Evolutionary conservation across 1,140 invertebrate species (phyloP), one percentile per base, ranked within the genome.

Genomic region (Dendroctonus ponderosae): DNA sequence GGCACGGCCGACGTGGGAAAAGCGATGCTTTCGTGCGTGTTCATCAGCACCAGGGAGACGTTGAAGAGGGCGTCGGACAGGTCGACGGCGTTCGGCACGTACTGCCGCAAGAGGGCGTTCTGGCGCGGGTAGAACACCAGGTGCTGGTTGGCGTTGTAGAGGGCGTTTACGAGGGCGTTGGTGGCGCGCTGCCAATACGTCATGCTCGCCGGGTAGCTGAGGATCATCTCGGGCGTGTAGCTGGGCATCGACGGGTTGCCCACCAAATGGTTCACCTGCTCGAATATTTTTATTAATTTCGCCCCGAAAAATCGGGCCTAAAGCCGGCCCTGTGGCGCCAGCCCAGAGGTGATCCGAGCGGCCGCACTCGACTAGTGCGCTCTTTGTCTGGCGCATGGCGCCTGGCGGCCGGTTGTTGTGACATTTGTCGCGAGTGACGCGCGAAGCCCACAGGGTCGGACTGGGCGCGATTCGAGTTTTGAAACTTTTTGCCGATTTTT

Each of bases 11-110:
- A 56, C 11, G 59, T 52, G 7, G 71, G 14, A 54, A 50, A 57
- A 9, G 42, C 59, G 11, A 80, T 60, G 15, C 78, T 78, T 38
- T 73, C 71, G 67, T 80, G 71, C 63, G 74, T 78, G 68, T 81
- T 81, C 0, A 80, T 7, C 5, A 74, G 41, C 5, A 71, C 70
- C 7, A 81, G 72, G 0, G 84, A 82, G 14, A 79, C 79, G 73
- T 85, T 80, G 38, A 67, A 78, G 56, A 84, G 79, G 69, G 84
- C 69, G 3, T 81, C 76, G 66, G 75, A 75, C 57, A 85, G 72
- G 71, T 78, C 80, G 6, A 83, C 83, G n/a, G 81, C 74, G 15
- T 74, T 67, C n/a, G 74, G 72, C 51, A 81, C 79, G 62, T 79
- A 76, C 56, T 78, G 68, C 5, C 74, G 54, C 41, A 75, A 70